Conservation (phyloP, 2,888 invertebrate genomes). For the Dicranocentrus wangi region DNA sequence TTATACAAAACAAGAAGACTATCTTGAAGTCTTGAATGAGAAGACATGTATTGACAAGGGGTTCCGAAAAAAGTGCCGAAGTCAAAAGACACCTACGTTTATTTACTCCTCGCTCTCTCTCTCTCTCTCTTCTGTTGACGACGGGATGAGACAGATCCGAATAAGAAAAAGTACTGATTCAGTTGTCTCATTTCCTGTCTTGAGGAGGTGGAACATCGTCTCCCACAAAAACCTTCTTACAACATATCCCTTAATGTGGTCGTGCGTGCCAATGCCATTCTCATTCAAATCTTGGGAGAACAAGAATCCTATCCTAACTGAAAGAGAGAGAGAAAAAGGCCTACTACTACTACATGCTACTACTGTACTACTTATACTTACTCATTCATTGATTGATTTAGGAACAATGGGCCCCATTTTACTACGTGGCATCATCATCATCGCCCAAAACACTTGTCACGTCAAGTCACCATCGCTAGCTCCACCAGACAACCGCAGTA, state of each 20-base stretch:
- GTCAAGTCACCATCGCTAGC: neutral
- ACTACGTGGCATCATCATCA: neutral
- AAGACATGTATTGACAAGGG: no score
- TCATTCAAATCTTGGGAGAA: neutral
- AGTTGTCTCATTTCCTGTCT: conserved; percentile 29
- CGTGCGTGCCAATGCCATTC: conserved; percentile 2
- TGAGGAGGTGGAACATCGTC: neutral
- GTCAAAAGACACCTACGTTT: no score
- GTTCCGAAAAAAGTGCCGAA: no score
- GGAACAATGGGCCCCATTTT: no score
- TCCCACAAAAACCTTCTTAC: neutral
- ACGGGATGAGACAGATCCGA: no score
- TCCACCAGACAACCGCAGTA: no score
- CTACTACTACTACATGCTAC: neutral
- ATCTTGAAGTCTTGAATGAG: no score
- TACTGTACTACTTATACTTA: no score
- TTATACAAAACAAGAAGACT: no score
- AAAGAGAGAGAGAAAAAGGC: neutral
- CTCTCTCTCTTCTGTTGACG: no score
- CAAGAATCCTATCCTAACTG: neutral
- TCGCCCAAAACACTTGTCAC: neutral
- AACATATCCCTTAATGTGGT: neutral
- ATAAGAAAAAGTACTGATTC: conserved; percentile 2
- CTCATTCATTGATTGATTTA: no score
- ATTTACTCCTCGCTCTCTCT: no score